Evolutionary conservation across 2,888 invertebrate genomes (phyloP).

Genomic region (Ceriagrion tenellum): DNA sequence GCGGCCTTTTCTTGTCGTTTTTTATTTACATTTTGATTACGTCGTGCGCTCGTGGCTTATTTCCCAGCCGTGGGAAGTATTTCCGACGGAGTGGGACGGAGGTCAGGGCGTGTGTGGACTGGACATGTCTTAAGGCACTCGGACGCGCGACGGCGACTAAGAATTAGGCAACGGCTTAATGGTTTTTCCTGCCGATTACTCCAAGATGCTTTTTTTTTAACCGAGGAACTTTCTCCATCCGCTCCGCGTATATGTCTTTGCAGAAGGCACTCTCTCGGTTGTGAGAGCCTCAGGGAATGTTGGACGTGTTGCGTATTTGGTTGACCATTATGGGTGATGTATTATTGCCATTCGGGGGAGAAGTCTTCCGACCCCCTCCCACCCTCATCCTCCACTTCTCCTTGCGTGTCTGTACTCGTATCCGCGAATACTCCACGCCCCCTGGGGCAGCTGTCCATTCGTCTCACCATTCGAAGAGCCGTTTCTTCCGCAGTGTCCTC

Average conservation of each 20-base stretch:
- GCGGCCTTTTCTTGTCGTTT: background rate
- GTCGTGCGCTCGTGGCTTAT: background rate
- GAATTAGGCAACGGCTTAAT: slow-evolving; percentile 52
- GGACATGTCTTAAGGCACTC: background rate
- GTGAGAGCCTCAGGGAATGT: background rate
- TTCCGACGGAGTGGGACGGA: background rate
- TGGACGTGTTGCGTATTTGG: slow-evolving; percentile 37
- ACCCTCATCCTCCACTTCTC: too few relatives aligned
- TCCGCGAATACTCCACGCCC: too few relatives aligned
- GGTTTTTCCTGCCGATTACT: slow-evolving; percentile 41
- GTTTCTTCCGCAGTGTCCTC: background rate
- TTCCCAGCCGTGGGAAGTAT: slow-evolving; percentile 3
- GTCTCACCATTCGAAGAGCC: too few relatives aligned
- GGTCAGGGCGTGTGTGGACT: background rate
- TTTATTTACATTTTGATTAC: background rate
- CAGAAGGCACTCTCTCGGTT: background rate
- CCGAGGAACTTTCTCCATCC: slow-evolving; percentile 32
- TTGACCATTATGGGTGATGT: slow-evolving; percentile 51
- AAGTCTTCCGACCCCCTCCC: background rate
- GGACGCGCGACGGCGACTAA: background rate
- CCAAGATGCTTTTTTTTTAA: slow-evolving; percentile 23
- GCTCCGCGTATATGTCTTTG: background rate
- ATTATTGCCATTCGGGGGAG: background rate
- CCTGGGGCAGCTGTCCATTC: too few relatives aligned
- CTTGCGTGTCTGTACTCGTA: too few relatives aligned